Percentiles rank a stretch among this genome's conserved stretches.
Evolutionary conservation across 2,113 vertebrate species (phyloP).

Genomic region (Caranx ignobilis): DNA sequence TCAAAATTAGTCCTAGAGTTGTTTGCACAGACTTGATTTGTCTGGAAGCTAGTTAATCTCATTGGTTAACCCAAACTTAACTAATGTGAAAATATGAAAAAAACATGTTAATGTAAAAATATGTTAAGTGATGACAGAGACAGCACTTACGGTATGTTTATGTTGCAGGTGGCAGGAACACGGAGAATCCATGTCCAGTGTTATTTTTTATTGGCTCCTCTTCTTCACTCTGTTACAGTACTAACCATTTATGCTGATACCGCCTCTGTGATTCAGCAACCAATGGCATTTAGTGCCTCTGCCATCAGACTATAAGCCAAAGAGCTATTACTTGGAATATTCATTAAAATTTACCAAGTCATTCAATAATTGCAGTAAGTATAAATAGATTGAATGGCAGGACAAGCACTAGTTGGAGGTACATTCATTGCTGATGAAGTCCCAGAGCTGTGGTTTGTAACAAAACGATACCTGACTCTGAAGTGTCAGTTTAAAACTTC

Average conservation of each 20-base stretch:
- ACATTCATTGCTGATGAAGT: background rate
- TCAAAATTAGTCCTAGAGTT: no score
- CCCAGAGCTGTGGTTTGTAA: background rate
- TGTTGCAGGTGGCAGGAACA: background rate
- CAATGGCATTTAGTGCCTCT: background rate
- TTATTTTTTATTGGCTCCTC: background rate
- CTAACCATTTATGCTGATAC: background rate
- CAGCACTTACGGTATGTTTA: no score
- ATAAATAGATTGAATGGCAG: background rate
- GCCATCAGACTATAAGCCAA: background rate
- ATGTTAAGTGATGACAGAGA: no score
- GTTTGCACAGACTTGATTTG: background rate
- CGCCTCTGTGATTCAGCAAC: background rate
- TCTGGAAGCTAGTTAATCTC: background rate
- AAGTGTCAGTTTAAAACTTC: conserved; percentile 1
- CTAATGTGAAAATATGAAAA: background rate
- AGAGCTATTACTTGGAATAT: background rate
- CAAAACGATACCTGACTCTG: background rate
- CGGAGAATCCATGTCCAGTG: background rate
- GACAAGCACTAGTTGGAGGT: background rate
- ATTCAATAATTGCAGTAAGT: background rate
- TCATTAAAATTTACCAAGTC: background rate
- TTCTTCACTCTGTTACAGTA: background rate
- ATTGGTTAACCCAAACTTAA: background rate
- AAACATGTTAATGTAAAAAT: no score